Conservation (phyloP, 2,888 invertebrate genomes). For the Dynastes hyllus region DNA sequence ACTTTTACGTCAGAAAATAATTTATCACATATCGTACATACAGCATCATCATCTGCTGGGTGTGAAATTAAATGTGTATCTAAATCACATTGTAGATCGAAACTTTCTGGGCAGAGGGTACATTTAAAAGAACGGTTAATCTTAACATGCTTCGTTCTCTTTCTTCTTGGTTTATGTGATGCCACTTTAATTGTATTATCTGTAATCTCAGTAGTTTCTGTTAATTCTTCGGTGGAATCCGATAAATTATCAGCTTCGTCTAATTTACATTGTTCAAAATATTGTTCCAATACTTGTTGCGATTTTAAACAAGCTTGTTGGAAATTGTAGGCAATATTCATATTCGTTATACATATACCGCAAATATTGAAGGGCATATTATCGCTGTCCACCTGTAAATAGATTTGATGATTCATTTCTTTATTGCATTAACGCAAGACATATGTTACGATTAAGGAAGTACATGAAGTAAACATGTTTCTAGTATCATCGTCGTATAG, state of each 20-base stretch:
- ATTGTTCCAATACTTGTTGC: constrained; percentile 60
- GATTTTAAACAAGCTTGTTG: constrained; percentile 63
- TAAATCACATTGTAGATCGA: constrained; percentile 62
- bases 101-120: constrained; percentile 61
- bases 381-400: constrained; percentile 37
- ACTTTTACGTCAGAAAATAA: constrained; percentile 63
- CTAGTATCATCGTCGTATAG: constrained; percentile 65
- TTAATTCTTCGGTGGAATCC: constrained; percentile 55
- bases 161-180: constrained; percentile 40
- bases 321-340: constrained; percentile 61
- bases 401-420: constrained; percentile 1
- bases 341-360: constrained; percentile 60
- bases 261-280: constrained; percentile 58
- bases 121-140: constrained; percentile 57
- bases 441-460: constrained; percentile 61
- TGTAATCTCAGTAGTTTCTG: constrained; percentile 31
- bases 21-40: constrained; percentile 64
- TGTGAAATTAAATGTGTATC: constrained; percentile 64
- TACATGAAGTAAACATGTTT: constrained; percentile 64
- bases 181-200: constrained; percentile 26
- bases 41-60: constrained; percentile 59
- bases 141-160: constrained; percentile 43
- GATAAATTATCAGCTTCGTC: constrained; percentile 59
- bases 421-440: background rate
- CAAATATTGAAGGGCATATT: constrained; percentile 63